phyloP scores from a whole-genome alignment of 2,113 vertebrate genomes.

The Pyrgilauda ruficollis region DNA sequence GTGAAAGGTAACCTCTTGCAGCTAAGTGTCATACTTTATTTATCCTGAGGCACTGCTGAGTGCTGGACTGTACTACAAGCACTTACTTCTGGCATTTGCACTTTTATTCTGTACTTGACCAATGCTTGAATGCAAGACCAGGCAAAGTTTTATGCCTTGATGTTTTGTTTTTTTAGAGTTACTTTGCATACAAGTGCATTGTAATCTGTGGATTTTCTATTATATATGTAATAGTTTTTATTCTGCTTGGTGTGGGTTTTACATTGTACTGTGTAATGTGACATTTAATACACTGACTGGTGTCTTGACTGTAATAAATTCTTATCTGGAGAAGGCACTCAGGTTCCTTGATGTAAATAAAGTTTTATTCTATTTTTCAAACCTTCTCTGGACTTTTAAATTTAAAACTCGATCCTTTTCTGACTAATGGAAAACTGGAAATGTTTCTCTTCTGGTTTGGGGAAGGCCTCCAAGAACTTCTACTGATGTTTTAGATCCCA shows the following conservation, averaged over 20 bases:
- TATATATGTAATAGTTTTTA: background rate
- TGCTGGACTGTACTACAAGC: background rate
- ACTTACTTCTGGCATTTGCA: background rate
- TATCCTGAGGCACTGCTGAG: background rate
- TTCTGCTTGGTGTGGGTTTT: constrained; percentile 13
- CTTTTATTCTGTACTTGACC: background rate
- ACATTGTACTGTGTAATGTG: background rate
- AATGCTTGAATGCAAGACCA: background rate
- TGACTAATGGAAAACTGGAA: background rate
- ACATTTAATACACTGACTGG: background rate
- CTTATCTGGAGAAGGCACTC: background rate
- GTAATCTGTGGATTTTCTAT: background rate
- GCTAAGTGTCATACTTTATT: background rate
- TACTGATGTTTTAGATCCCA: background rate
- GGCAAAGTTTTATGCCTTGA: background rate
- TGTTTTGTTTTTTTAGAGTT: background rate
- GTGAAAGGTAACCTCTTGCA: background rate
- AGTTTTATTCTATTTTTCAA: constrained; percentile 46
- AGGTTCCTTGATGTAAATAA: constrained; percentile 42
- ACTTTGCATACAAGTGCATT: background rate
- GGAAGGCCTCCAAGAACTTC: background rate
- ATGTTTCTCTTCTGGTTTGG: background rate
- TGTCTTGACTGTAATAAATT: constrained; percentile 26
- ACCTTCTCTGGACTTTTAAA: background rate
- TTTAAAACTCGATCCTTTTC: background rate